Conservation (phyloP, 2,888 invertebrate species). For the Drosophila meridiana region DNA sequence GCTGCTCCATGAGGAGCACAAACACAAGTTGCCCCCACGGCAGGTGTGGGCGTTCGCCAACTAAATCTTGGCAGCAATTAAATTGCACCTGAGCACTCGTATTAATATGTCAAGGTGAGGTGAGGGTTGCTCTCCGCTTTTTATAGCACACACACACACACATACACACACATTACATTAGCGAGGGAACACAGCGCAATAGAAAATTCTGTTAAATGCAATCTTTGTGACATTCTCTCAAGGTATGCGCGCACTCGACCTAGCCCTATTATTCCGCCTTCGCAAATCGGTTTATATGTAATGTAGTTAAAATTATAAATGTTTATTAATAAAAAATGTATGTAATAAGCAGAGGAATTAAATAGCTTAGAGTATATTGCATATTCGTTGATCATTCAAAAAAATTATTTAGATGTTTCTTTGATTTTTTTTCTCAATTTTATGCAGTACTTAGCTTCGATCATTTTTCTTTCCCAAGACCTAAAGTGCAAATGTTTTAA, state of each 20-base stretch:
- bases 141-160: conserved; percentile 55
- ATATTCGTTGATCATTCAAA: too few relatives aligned
- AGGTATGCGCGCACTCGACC: conserved; percentile 10
- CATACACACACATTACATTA: conserved; percentile 15
- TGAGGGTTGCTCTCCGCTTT: conserved; percentile 72
- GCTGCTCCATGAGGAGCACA: neutral
- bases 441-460: too few relatives aligned
- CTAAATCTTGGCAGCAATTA: conserved; percentile 79
- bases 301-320: neutral
- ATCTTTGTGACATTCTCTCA: conserved; percentile 2
- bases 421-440: too few relatives aligned
- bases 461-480: too few relatives aligned
- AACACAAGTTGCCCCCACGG: neutral
- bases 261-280: conserved; percentile 14
- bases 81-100: conserved; percentile 77
- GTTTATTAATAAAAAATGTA: neutral
- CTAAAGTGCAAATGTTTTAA: too few relatives aligned
- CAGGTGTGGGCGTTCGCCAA: conserved; percentile 1
- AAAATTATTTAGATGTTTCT: too few relatives aligned
- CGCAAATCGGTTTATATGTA: conserved; percentile 38
- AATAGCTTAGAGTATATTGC: neutral
- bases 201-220: conserved; percentile 14
- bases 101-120: conserved; percentile 78
- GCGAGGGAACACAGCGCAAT: neutral
- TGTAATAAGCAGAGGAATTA: neutral